Evolutionary conservation across 2,797 vertebrate species (phyloP), one percentile per base, ranked within the genome.

Genomic region (Chaenodraco wilsoni): DNA sequence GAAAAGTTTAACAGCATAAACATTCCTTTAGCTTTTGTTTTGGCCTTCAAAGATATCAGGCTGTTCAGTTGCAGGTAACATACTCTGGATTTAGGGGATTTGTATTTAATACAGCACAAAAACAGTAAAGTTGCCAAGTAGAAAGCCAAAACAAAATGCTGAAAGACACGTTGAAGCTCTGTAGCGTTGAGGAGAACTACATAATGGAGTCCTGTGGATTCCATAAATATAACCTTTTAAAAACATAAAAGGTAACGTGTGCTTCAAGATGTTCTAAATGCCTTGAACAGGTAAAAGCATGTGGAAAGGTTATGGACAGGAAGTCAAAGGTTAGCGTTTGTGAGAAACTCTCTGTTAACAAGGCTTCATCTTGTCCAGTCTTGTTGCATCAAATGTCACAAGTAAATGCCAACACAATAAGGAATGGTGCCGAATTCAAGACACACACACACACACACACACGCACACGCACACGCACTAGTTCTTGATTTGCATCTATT

Each of bases 401-500:
- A 69, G 65, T 66, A 62, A 74, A 69, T 76, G 56, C 41, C 12
- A 63, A 66, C 41, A 65, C 58, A 74, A 78, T 27, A 79, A 74
- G 61, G 61, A 77, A 57, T 61, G 50, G 66, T 69, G 69, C 63
- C 68, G 61, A 57, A 60, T 76, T 73, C 77, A 50, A 75, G 55
- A 9, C 13, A 59, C 46, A 14, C 46, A 52, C 56, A 52, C 56
- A 33, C 45, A 8, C 12, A 52, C 45, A 19, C n/a, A 15, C 13
- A 12, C 31, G 6, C 13, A 59, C 46, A 14, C 49, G 52, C 56
- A 33, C 45, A 8, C 12, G 50, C 16, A 46, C 44, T 1, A 9
- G 48, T 4, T 56, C 66, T 76, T 52, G 46, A 72, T 73, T 49
- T 46, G 63, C 51, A 61, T 74, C 66, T 66, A 62, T 21, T 61